These are phyloP conservation scores for Nemotelus pantherinus DNA, from an alignment of 2,888 invertebrate species.

Conservation along the genomic window DNA sequence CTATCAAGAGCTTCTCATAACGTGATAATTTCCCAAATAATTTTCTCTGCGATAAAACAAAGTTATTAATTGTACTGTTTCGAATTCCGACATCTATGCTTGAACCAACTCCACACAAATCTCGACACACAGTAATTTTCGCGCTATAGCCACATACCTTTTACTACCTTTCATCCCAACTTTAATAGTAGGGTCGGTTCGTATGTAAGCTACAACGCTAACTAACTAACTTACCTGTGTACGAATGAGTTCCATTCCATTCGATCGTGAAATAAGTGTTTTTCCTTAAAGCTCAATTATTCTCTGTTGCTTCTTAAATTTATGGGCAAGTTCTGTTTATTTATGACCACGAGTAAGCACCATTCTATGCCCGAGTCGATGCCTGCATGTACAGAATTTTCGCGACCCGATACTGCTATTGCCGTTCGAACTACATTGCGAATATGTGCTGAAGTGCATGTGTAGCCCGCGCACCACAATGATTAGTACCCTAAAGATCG, in stretches of 20 bases:
- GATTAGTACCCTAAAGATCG: conserved; percentile 31
- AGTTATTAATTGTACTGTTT: too few species aligned
- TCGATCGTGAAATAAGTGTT: conserved; percentile 24
- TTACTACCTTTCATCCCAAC: too few species aligned
- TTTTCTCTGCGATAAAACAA: too few species aligned
- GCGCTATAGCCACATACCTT: too few species aligned
- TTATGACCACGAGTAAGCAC: conserved; percentile 6
- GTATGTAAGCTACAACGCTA: too few species aligned
- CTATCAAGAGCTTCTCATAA: too few species aligned
- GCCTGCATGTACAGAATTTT: too few species aligned
- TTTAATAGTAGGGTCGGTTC: too few species aligned
- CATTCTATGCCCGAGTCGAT: neutral
- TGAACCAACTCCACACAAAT: too few species aligned
- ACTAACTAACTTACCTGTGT: neutral
- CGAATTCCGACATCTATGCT: too few species aligned
- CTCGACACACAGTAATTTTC: too few species aligned
- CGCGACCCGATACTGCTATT: neutral
- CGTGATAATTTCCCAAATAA: too few species aligned
- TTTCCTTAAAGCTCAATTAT: conserved; percentile 44
- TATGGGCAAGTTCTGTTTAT: conserved; percentile 39
- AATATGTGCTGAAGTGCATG: conserved; percentile 2
- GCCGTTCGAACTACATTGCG: neutral
- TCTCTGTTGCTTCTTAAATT: conserved; percentile 38
- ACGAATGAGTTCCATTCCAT: neutral
- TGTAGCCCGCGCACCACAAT: conserved; percentile 5